Evolutionary conservation across 1,140 invertebrate species (phyloP), one percentile per base, ranked within the genome.

Genomic region (Cydia strobilella): DNA sequence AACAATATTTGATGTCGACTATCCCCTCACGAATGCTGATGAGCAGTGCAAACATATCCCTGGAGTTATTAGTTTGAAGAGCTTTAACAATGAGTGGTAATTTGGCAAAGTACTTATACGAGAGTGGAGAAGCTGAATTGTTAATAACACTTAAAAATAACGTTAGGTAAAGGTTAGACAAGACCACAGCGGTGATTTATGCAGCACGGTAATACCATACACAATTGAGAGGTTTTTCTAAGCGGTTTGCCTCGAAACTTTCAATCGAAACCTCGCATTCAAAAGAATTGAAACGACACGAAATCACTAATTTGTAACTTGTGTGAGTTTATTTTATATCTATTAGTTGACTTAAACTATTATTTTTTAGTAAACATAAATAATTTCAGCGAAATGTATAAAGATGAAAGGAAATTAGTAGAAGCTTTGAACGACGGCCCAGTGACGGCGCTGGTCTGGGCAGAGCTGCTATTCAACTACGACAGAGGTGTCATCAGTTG

Each of bases 381-480:
- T 15, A 45, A 13, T 45, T 45, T 13, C 42, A 45, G 42, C 3
- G 12, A 45, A 0, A 45, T 45, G 42, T 13, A 42, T 0, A 7
- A 42, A 12, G 42, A 95, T 25, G 77, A 93, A 35, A 93, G 97
- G 13, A 69, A 39, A 2, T 27, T 69, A 45, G 74, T 85, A 59
- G 77, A 93, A 13, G 76, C 97, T 9, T 95, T 94, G 9, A 89
- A 82, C 74, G 94, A 95, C 82, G 97, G 97, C 3, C 97, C 97
- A 6, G 92, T 97, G 0, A 94, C 95, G 9, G 96, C 94, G 1
- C 95, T 95, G 0, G 95, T 97, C 2, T 97, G 97, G 92, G 96
- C 96, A 10, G 89, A 95, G 15, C 94, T 94, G 7, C 97, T 97
- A 96, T 95, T 97, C 82, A 95, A 96, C 89, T 97, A 98, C 88